Evolutionary conservation across 1,140 invertebrate species (phyloP).

Genomic region (Caenorhabditis inopinata): DNA sequence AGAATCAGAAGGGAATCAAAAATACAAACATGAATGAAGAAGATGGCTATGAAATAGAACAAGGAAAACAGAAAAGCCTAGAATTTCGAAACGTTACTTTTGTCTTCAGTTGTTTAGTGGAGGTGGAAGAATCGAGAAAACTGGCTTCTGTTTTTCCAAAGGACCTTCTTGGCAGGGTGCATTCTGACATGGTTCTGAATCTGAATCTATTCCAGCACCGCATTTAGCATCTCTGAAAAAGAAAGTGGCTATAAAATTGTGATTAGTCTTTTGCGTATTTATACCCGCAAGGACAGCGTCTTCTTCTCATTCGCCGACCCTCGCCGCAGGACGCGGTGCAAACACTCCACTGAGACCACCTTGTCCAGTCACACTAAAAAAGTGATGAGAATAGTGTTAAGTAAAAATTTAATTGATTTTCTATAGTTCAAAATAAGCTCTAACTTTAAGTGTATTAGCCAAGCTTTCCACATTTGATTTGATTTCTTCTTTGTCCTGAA

Average conservation of each 20-base stretch:
- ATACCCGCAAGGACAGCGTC: not conserved
- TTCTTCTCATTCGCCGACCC: not conserved
- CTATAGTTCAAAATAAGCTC: not conserved
- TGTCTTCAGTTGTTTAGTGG: not conserved
- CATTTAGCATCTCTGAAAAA: constrained; percentile 17
- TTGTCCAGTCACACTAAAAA: constrained; percentile 36
- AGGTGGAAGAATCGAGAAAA: constrained; percentile 30
- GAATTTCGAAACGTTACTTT: not conserved
- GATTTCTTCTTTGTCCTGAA: not conserved
- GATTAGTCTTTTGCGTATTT: not conserved
- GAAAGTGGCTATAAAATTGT: not conserved
- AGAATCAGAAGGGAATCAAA: not conserved
- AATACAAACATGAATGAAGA: not conserved
- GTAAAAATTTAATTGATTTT: no score
- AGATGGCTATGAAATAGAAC: not conserved
- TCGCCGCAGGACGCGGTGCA: not conserved
- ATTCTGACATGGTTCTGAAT: constrained; percentile 14
- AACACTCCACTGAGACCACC: constrained; percentile 19
- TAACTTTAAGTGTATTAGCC: not conserved
- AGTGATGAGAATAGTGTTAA: no score
- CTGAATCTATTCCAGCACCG: constrained; percentile 19
- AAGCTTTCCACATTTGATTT: not conserved
- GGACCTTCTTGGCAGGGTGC: not conserved
- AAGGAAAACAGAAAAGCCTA: not conserved
- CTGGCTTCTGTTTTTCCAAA: constrained; percentile 18